These are phyloP conservation scores for Prochilodus magdalenae DNA, from an alignment of 2,113 vertebrate species.

Conservation along the genomic window DNA sequence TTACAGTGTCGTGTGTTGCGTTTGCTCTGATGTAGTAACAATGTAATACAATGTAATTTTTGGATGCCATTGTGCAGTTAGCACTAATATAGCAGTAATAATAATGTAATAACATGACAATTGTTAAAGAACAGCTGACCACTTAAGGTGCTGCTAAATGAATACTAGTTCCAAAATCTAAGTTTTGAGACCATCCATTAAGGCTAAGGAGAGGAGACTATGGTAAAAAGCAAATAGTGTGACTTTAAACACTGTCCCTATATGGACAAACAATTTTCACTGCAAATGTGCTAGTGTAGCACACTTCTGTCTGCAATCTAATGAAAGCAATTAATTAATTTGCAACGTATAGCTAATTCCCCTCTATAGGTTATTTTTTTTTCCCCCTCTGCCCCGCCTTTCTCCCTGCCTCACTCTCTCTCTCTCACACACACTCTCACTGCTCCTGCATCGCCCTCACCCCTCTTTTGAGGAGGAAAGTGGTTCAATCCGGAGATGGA, in stretches of 20 bases:
- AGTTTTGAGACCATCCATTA: not conserved
- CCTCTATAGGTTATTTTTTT: constrained; percentile 35
- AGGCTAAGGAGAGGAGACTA: not conserved
- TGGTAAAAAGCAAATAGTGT: not conserved
- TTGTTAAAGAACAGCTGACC: not conserved
- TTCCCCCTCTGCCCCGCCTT: constrained; percentile 29
- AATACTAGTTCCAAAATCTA: not conserved
- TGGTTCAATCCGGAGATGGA: constrained; percentile 54
- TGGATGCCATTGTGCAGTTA: not conserved
- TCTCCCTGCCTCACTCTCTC: too few relatives aligned
- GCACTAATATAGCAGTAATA: not conserved
- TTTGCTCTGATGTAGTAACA: not conserved
- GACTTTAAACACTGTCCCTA: not conserved
- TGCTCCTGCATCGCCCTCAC: constrained; percentile 25
- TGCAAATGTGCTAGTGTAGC: not conserved
- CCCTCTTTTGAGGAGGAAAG: constrained; percentile 36
- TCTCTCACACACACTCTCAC: not conserved
- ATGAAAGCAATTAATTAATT: constrained; percentile 1
- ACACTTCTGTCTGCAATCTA: not conserved
- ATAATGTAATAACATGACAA: not conserved
- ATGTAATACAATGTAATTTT: too few relatives aligned
- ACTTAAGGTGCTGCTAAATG: not conserved
- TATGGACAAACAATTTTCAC: not conserved
- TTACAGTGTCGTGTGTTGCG: not conserved
- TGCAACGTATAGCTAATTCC: constrained; percentile 17